Conservation (phyloP, 2,113 vertebrate species). For the Aix galericulata region DNA sequence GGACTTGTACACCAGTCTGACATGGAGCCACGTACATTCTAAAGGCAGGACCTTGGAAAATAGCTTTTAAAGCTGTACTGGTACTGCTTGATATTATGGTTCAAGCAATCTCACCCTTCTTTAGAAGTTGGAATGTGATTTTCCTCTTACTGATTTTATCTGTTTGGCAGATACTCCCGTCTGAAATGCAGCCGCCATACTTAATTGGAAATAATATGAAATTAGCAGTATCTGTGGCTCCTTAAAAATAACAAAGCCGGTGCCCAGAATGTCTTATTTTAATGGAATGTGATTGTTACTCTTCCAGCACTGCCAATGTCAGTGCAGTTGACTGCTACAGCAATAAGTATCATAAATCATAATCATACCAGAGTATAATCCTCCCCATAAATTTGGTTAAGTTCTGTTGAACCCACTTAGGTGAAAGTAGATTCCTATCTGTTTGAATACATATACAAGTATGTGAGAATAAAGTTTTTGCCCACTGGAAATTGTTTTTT, state of each 20-base stretch:
- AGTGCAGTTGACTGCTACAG: neutral
- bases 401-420: neutral
- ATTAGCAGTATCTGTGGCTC: neutral
- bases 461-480: neutral
- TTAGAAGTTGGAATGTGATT: neutral
- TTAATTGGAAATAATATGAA: neutral
- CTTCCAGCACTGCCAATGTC: neutral
- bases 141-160: neutral
- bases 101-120: neutral
- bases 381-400: neutral
- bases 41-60: neutral
- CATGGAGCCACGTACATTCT: neutral
- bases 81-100: neutral
- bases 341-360: neutral
- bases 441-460: neutral
- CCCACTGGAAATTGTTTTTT: neutral
- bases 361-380: neutral
- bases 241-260: neutral
- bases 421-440: neutral
- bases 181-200: neutral
- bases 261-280: neutral
- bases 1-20: neutral
- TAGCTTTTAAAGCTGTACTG: neutral
- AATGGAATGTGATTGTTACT: neutral
- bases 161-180: neutral